Evolutionary conservation across 2,888 invertebrate genomes (phyloP).

Genomic region (Nudaria mundana): DNA sequence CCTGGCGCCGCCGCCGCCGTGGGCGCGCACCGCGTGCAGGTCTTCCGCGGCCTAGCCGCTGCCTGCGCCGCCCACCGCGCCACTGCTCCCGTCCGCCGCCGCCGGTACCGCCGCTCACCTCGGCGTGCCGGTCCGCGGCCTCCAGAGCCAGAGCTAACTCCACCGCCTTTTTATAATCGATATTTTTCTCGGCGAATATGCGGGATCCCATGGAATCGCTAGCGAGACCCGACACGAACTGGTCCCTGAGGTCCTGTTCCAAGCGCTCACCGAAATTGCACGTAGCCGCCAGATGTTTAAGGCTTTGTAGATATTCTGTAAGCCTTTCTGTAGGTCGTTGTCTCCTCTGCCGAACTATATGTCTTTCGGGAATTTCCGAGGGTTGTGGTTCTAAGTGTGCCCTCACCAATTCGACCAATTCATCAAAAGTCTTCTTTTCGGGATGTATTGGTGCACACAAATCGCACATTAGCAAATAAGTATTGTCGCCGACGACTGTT

Average conservation of each 20-base stretch:
- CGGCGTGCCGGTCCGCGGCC: constrained; percentile 30
- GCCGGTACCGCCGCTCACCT: too few species aligned
- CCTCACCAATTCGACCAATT: background rate
- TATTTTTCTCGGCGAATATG: background rate
- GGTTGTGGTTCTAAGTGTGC: too few species aligned
- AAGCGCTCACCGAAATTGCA: background rate
- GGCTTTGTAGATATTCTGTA: background rate
- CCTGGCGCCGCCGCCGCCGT: too few species aligned
- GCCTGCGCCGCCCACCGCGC: too few species aligned
- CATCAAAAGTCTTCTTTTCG: background rate
- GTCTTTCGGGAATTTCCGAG: constrained; percentile 1
- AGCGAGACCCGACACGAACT: background rate
- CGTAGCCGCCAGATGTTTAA: background rate
- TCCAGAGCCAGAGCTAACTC: constrained; percentile 15
- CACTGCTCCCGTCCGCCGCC: too few species aligned
- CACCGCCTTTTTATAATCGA: background rate
- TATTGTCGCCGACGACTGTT: background rate
- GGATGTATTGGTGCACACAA: background rate
- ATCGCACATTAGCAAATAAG: background rate
- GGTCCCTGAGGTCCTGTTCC: background rate
- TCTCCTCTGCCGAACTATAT: background rate
- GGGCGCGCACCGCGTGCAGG: too few species aligned
- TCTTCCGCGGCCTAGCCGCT: too few species aligned
- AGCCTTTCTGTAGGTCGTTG: background rate
- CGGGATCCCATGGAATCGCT: background rate